Evolutionary conservation across 2,113 vertebrate genomes (phyloP).

Genomic region (Chunga burmeisteri): DNA sequence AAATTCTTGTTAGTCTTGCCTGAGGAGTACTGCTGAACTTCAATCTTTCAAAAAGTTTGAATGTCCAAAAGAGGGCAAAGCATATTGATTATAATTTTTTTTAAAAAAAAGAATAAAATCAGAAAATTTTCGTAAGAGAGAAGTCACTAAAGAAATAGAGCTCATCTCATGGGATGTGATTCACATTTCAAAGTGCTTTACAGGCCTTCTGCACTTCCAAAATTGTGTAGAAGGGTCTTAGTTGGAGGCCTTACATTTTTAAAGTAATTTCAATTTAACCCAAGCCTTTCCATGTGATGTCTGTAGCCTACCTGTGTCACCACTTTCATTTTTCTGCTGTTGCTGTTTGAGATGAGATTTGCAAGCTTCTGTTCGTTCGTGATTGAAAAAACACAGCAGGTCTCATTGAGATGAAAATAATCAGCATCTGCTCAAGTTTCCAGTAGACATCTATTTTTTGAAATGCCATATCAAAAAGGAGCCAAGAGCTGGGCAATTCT

Average conservation of each 20-base stretch:
- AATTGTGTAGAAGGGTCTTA: neutral
- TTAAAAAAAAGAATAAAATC: neutral
- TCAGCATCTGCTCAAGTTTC: conserved; percentile 17
- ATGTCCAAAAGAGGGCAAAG: neutral
- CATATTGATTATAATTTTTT: neutral
- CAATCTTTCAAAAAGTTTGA: neutral
- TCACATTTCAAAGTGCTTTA: neutral
- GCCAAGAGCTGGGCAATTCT: neutral
- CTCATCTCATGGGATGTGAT: neutral
- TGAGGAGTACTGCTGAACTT: neutral
- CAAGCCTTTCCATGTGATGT: neutral
- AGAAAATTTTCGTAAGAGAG: neutral
- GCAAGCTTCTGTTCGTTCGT: neutral
- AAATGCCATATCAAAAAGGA: neutral
- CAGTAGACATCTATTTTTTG: neutral
- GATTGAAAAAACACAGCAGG: neutral
- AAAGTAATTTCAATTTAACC: neutral
- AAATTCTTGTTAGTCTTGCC: neutral
- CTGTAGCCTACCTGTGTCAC: neutral
- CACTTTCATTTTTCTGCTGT: neutral
- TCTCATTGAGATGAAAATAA: neutral
- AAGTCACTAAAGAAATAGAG: neutral
- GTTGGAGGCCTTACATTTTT: neutral
- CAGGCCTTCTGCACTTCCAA: neutral
- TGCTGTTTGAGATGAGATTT: neutral